Conservation (phyloP, 2,797 vertebrate genomes). For the Enteromius trimaculatus region DNA sequence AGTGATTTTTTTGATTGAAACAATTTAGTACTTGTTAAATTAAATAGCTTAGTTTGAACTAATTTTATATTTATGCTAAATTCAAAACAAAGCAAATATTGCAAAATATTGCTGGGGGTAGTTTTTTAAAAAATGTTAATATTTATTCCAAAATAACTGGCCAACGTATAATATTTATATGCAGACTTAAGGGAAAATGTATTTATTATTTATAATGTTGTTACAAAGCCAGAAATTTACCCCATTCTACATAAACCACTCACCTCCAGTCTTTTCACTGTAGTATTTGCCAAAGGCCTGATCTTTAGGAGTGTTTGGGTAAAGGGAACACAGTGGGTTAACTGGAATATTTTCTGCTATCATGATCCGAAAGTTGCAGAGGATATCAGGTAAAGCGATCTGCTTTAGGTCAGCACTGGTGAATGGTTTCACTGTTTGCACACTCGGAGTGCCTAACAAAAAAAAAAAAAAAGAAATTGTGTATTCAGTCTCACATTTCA, state of each 20-base stretch:
- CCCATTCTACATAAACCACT: constrained; percentile 9
- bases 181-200: neutral
- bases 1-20: neutral
- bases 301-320: constrained; percentile 84
- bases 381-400: constrained; percentile 89
- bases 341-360: constrained; percentile 83
- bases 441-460: constrained; percentile 71
- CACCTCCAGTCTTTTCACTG: constrained; percentile 75
- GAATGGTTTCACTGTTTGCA: constrained; percentile 88
- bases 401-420: constrained; percentile 81
- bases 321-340: constrained; percentile 87
- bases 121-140: neutral
- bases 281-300: constrained; percentile 89
- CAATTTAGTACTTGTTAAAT: neutral
- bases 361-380: constrained; percentile 86
- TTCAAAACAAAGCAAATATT: neutral
- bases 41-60: neutral
- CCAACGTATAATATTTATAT: neutral
- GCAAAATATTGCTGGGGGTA: neutral
- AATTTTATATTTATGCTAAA: neutral
- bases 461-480: neutral
- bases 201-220: neutral
- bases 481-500: neutral
- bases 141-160: neutral
- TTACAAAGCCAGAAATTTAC: neutral